Evolutionary conservation across 2,888 invertebrate genomes (phyloP).

Genomic region (Pseudococcus jackbeardsleyi): DNA sequence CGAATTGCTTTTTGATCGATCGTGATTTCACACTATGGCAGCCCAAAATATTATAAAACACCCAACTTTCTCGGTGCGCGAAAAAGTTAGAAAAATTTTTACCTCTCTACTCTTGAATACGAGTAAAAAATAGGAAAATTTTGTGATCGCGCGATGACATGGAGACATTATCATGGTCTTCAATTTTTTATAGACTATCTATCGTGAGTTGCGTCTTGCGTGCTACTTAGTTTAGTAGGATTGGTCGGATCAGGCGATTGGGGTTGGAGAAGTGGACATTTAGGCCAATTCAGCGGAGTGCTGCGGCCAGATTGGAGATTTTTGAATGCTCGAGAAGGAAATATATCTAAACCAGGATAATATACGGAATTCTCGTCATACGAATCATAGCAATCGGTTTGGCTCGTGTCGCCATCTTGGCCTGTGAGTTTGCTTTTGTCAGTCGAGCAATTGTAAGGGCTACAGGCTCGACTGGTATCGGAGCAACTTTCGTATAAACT

Average conservation of each 20-base stretch:
- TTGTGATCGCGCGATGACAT: not conserved
- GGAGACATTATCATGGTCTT: not conserved
- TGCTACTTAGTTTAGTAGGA: constrained; percentile 18
- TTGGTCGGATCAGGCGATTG: not conserved
- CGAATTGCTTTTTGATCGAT: not conserved
- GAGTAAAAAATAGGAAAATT: constrained; percentile 30
- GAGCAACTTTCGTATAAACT: constrained; percentile 72
- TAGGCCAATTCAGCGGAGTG: constrained; percentile 49
- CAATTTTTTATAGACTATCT: not conserved
- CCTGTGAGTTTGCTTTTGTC: constrained; percentile 67
- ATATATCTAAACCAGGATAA: constrained; percentile 71
- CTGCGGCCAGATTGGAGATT: constrained; percentile 70
- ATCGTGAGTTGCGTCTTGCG: constrained; percentile 15
- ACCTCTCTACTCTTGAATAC: constrained; percentile 34
- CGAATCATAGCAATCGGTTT: constrained; percentile 51
- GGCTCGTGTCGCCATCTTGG: constrained; percentile 56
- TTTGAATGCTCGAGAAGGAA: constrained; percentile 75
- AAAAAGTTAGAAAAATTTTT: constrained; percentile 34
- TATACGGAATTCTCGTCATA: constrained; percentile 65
- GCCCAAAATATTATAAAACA: not conserved
- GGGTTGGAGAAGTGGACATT: constrained; percentile 38
- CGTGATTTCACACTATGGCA: not conserved
- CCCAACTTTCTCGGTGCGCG: constrained; percentile 40
- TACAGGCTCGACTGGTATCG: constrained; percentile 69
- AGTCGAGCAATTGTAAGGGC: constrained; percentile 8